These are phyloP conservation scores for Lithophane semibrunnea DNA, from an alignment of 2,888 invertebrate genomes.

Conservation along the genomic window DNA sequence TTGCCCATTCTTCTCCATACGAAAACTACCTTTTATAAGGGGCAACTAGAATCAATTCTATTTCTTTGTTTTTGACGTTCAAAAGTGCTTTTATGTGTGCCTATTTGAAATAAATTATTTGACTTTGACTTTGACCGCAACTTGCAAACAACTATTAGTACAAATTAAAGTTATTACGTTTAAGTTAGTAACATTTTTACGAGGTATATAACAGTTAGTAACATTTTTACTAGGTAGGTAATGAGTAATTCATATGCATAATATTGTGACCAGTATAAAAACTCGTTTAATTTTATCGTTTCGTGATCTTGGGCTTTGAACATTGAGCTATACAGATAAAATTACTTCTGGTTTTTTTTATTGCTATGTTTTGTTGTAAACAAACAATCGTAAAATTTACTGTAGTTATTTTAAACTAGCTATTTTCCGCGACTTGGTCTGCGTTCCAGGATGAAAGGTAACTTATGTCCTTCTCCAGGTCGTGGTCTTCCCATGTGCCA, in stretches of 20 bases:
- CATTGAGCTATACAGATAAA: neutral
- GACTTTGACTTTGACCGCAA: neutral
- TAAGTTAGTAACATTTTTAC: neutral
- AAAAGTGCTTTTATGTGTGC: no score
- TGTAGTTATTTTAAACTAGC: neutral
- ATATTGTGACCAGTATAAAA: neutral
- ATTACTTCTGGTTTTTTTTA: slow-evolving; percentile 2
- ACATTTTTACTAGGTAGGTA: neutral
- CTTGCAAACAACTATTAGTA: neutral
- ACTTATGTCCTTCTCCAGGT: no score
- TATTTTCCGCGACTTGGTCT: no score
- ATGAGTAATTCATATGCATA: neutral
- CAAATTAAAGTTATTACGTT: neutral
- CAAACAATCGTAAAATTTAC: neutral
- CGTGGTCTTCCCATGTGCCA: no score
- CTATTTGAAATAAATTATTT: no score
- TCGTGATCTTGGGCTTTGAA: slow-evolving; percentile 1
- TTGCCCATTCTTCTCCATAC: no score
- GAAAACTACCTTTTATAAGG: no score
- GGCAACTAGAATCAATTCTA: no score
- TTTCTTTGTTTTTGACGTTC: no score
- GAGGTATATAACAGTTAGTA: no score
- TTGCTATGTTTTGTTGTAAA: neutral
- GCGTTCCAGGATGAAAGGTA: no score
- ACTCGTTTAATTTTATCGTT: slow-evolving; percentile 25